Evolutionary conservation across 30 jellyfish, hydroid and myxozoan species (phyloP), one percentile per base, ranked within the genome.

Genomic region (Aurelia aurita complex sp. Pacific): DNA sequence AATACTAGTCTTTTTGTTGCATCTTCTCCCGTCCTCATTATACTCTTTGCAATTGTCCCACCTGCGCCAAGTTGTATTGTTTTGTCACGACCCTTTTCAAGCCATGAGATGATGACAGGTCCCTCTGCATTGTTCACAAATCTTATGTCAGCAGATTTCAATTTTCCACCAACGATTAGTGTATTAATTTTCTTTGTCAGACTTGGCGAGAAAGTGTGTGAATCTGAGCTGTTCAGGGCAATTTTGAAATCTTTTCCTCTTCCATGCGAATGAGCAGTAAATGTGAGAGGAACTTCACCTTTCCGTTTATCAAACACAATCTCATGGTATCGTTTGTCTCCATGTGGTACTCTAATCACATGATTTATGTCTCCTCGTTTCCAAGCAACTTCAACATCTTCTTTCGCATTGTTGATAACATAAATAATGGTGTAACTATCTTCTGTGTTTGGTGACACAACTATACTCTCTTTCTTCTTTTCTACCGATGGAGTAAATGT

Each of bases 341-440:
- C 76, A 15, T 51, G 63, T 19, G 93, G 93, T 2, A 84, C 87
- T 16, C 57, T 64, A 50, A 84, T 84, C 59, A 69, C 51, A 17
- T 77, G 76, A 19, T 64, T 64, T 1, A 84, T 55, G 17, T 54
- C 82, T 15, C 77, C 85, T 60, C 79, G 81, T 18, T 42, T 61
- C 93, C 93, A 84, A 10, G 53, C n/a, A 63, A 84, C 76, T 52
- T 84, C 67, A n/a, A 84, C 75, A 67, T 84, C 93, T 38, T 84
- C 93, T 43, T 72, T 46, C n/a, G 87, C 79, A 32, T 84, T 74
- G 57, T 84, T 84, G 57, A 74, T 55, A 15, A 84, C 76, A 40
- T 84, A 73, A 19, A 73, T 57, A 32, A 59, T 10, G 16, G 75
- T 53, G 23, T 17, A 74, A 29, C 81, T 46, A 42, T 74, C 87